Evolutionary conservation across 2,113 vertebrate species (phyloP), one percentile per base, ranked within the genome.

Genomic region (Chauna torquata): DNA sequence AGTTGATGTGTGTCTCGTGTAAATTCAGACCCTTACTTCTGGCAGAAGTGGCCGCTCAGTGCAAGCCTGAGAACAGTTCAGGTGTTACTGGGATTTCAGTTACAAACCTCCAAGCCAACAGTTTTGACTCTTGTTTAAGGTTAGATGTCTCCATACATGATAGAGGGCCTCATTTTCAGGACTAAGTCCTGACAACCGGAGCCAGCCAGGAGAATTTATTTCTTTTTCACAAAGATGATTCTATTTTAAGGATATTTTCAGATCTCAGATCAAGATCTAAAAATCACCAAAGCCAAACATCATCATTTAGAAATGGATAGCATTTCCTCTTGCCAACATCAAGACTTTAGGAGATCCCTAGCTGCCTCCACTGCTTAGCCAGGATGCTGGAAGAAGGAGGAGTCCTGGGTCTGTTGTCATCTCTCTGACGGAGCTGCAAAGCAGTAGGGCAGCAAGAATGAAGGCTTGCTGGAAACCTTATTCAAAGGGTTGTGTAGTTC

Each of bases 71-170:
- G 71, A 97, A 71, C 92, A 95, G 76, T 59, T 96, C 84, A 92
- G 68, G 44, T 68, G 65, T 61, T 93, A 44, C 49, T 82, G 80
- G 55, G 68, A 88, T 94, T 85, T 95, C 86, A 83, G 75, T 93
- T 93, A 81, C 71, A 93, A 83, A 92, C 40, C n/a, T 88, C 44
- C 59, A 70, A 92, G 90, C 72, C 88, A 95, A 68, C 36, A 40
- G 17, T 95, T 95, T 96, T 76, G 83, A 82, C 82, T 94, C 55
- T 92, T 38, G 32, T 58, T 65, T 95, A n/a, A 87, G 91, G 90
- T 93, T 94, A 82, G 87, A 36, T 92, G 82, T 55, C 36, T 94
- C 76, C 89, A 76, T 93, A 59, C 64, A 50, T 94, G 93, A 90
- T 83, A 93, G 82, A 90, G 54, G 75, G 87, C 70, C 66, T 96